Conservation (phyloP, 2,888 invertebrate species). For the Stenoptilia bipunctidactyla region DNA sequence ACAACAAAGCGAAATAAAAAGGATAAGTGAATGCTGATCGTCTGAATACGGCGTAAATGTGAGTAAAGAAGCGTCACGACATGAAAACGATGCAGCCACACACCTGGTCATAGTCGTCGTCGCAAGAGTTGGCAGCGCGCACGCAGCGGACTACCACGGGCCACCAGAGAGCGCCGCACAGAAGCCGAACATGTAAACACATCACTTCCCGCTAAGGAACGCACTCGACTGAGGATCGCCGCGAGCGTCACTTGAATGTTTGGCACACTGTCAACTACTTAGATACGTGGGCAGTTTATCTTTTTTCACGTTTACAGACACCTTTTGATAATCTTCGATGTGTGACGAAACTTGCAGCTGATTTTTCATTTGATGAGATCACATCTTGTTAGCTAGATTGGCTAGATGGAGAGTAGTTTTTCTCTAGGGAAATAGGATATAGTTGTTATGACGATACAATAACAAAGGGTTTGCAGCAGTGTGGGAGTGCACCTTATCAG, state of each 20-base stretch:
- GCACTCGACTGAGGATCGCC: constrained; percentile 62
- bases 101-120: constrained; percentile 68
- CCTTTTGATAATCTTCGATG: no score
- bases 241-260: constrained; percentile 44
- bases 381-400: no score
- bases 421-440: no score
- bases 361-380: no score
- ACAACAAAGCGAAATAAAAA: constrained; percentile 42
- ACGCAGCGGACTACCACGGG: constrained; percentile 58
- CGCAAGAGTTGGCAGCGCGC: constrained; percentile 48
- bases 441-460: constrained; percentile 2
- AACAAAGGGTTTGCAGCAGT: constrained; percentile 13
- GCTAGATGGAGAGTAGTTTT: no score
- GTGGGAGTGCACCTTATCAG: constrained; percentile 32
- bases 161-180: constrained; percentile 67
- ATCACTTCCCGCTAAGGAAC: constrained; percentile 64
- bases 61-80: constrained; percentile 44
- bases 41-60: constrained; percentile 36
- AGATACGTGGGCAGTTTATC: constrained; percentile 40
- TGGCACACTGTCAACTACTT: constrained; percentile 59
- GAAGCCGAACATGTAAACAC: constrained; percentile 65
- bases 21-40: constrained; percentile 45
- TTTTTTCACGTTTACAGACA: constrained; percentile 28
- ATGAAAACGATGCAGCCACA: constrained; percentile 38
- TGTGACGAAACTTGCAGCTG: no score